Conservation (phyloP, 2,113 vertebrate genomes). For the Pycnonotus jocosus region DNA sequence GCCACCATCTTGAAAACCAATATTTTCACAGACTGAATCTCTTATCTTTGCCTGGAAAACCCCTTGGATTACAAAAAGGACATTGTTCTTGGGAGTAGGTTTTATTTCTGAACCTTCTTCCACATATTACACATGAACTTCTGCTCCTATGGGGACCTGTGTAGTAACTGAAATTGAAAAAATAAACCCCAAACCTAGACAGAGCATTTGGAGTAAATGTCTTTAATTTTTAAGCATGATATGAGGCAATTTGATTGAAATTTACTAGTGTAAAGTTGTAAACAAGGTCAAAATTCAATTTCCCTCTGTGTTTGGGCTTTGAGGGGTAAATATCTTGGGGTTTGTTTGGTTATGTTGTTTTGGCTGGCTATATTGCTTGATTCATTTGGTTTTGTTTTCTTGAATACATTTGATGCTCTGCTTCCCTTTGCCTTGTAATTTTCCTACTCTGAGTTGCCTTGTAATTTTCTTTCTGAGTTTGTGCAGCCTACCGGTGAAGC, state of each 20-base stretch:
- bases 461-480: background rate
- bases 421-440: background rate
- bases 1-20: background rate
- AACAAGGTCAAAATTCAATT: background rate
- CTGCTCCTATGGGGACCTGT: background rate
- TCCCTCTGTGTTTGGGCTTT: background rate
- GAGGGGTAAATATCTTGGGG: background rate
- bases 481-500: background rate
- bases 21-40: background rate
- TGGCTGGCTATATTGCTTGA: background rate
- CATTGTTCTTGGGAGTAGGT: background rate
- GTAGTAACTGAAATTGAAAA: background rate
- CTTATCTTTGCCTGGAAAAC: background rate
- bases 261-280: background rate
- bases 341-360: background rate
- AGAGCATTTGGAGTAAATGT: background rate
- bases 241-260: background rate
- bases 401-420: background rate
- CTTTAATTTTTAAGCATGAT: background rate
- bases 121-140: fast-evolving
- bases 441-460: background rate
- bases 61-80: background rate
- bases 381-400: background rate
- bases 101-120: background rate
- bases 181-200: background rate